These are phyloP conservation scores for Hirtodrosophila confusa DNA, from an alignment of 2,888 invertebrate species.

Conservation along the genomic window DNA sequence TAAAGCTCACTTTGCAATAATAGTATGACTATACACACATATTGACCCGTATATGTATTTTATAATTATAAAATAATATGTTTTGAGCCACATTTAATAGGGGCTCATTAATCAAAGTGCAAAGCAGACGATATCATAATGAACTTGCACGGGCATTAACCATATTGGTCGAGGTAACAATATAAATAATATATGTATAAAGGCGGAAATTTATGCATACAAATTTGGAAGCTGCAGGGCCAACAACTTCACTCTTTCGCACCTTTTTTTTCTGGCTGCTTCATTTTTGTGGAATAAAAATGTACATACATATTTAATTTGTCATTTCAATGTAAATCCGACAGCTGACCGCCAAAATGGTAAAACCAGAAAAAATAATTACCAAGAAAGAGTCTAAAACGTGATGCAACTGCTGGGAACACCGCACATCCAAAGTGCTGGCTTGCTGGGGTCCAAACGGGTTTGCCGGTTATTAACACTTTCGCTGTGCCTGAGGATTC, in stretches of 20 bases:
- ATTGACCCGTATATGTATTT: constrained; percentile 8
- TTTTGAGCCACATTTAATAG: constrained; percentile 30
- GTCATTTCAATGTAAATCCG: constrained; percentile 75
- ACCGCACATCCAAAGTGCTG: constrained; percentile 13
- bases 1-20: constrained; percentile 1
- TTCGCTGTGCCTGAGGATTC: constrained; percentile 69
- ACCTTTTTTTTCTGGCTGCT: constrained; percentile 29
- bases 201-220: constrained; percentile 53
- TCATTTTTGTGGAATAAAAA: constrained; percentile 16
- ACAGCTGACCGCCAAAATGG: constrained; percentile 71
- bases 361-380: constrained; percentile 30
- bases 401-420: constrained; percentile 60
- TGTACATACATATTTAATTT: constrained; percentile 54
- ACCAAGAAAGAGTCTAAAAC: constrained; percentile 69
- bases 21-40: constrained; percentile 1
- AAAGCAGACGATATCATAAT: constrained; percentile 31
- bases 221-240: constrained; percentile 68
- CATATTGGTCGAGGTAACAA: constrained; percentile 44
- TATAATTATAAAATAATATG: constrained; percentile 11
- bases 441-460: constrained; percentile 52
- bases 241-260: constrained; percentile 55
- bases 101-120: constrained; percentile 60
- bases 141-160: constrained; percentile 56
- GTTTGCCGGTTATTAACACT: constrained; percentile 76
- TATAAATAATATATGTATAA: constrained; percentile 13